These are phyloP conservation scores for Asobara japonica DNA, from an alignment of 1,140 invertebrate genomes.

Conservation along the genomic window DNA sequence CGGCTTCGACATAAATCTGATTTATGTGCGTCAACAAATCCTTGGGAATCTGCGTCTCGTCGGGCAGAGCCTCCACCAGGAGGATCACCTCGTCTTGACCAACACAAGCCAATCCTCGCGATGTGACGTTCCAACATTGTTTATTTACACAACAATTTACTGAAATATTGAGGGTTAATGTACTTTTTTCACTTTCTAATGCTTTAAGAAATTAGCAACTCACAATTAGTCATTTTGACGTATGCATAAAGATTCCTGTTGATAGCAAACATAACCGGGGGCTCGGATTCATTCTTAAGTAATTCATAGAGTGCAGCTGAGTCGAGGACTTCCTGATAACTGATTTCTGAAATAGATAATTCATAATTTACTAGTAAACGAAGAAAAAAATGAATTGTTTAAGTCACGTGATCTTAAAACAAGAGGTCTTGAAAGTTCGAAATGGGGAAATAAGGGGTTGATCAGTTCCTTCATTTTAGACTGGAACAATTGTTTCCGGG, in stretches of 20 bases:
- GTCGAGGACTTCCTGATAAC: constrained; percentile 70
- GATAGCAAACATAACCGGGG: constrained; percentile 79
- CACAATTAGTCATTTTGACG: constrained; percentile 82
- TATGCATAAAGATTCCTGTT: constrained; percentile 82
- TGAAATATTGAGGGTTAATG: constrained; percentile 57
- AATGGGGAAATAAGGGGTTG: too few species aligned
- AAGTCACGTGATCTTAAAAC: too few species aligned
- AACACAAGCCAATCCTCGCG: constrained; percentile 81
- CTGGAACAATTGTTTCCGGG: too few species aligned
- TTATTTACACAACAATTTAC: constrained; percentile 87
- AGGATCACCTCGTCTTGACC: constrained; percentile 89
- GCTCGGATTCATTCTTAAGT: constrained; percentile 68
- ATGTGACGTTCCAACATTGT: constrained; percentile 84
- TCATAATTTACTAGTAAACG: constrained; percentile 13
- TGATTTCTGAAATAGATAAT: constrained; percentile 63
- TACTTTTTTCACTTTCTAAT: too few species aligned
- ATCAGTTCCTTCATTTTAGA: too few species aligned
- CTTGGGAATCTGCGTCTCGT: constrained; percentile 76
- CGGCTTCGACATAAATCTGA: constrained; percentile 80
- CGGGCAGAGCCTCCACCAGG: constrained; percentile 77
- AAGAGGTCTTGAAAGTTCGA: too few species aligned
- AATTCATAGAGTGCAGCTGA: constrained; percentile 65
- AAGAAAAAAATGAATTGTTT: too few species aligned
- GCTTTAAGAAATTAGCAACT: too few species aligned
- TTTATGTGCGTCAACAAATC: constrained; percentile 84